phyloP scores from a whole-genome alignment of 2,888 invertebrate genomes.

The Sicus ferrugineus region DNA sequence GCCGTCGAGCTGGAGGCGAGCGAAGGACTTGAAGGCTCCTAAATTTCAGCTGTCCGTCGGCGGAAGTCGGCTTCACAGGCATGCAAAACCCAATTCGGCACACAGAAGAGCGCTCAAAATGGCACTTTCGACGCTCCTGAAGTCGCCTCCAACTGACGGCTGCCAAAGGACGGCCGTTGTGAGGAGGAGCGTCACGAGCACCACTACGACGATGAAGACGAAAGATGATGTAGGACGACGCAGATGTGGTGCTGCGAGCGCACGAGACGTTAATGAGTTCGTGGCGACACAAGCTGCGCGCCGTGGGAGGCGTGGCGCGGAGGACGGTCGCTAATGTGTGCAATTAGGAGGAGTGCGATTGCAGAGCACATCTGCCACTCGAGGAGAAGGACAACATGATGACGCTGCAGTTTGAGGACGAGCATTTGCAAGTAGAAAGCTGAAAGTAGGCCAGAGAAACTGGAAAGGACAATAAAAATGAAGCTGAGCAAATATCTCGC shows the following conservation, averaged over 20 bases:
- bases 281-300: constrained; percentile 3
- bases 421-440: too few species aligned
- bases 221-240: background rate
- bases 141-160: constrained; percentile 13
- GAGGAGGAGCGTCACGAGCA: background rate
- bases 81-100: background rate
- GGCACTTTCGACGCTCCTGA: background rate
- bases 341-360: constrained; percentile 22
- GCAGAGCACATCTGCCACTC: constrained; percentile 13
- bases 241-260: background rate
- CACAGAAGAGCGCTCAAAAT: constrained; percentile 1
- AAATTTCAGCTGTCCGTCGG: background rate
- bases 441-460: too few species aligned
- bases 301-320: background rate
- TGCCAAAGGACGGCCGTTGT: constrained; percentile 18
- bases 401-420: too few species aligned
- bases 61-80: too few species aligned
- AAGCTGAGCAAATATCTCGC: too few species aligned
- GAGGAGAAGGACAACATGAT: background rate
- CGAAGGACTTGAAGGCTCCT: too few species aligned
- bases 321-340: constrained; percentile 3
- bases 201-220: background rate
- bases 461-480: too few species aligned
- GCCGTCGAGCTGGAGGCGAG: too few species aligned
- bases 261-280: constrained; percentile 24